phyloP scores from a whole-genome alignment of 2,888 invertebrate species.

The Teleogryllus oceanicus region DNA sequence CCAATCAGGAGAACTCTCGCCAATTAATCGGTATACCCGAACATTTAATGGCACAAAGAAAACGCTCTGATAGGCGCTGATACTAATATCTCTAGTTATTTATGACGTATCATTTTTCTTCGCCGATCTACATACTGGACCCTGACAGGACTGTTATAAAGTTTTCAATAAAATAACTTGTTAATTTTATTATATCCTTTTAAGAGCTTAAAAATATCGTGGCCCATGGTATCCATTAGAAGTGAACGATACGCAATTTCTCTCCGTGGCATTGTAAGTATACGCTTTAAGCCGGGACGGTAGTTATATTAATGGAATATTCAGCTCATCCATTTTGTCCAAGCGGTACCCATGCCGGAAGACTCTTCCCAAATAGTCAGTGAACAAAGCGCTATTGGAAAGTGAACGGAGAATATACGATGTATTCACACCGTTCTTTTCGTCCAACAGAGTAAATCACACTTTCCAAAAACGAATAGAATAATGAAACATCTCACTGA shows the following conservation, averaged over 20 bases:
- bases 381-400: too few species aligned
- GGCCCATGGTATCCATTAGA: neutral
- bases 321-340: too few species aligned
- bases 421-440: too few species aligned
- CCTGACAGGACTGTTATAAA: neutral
- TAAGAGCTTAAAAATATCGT: neutral
- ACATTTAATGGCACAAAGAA: neutral
- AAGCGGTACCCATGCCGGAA: too few species aligned
- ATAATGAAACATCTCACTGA: too few species aligned
- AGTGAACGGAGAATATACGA: too few species aligned
- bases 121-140: neutral
- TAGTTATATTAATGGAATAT: too few species aligned
- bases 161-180: neutral
- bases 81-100: neutral
- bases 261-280: neutral
- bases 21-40: neutral
- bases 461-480: too few species aligned
- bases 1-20: neutral
- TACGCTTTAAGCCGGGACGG: too few species aligned
- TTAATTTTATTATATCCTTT: neutral
- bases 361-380: too few species aligned
- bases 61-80: neutral
- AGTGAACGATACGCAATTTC: neutral
- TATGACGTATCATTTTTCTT: neutral
- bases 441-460: too few species aligned